phyloP scores from a whole-genome alignment of 2,797 vertebrate species.

The Apodemus agrarius region DNA sequence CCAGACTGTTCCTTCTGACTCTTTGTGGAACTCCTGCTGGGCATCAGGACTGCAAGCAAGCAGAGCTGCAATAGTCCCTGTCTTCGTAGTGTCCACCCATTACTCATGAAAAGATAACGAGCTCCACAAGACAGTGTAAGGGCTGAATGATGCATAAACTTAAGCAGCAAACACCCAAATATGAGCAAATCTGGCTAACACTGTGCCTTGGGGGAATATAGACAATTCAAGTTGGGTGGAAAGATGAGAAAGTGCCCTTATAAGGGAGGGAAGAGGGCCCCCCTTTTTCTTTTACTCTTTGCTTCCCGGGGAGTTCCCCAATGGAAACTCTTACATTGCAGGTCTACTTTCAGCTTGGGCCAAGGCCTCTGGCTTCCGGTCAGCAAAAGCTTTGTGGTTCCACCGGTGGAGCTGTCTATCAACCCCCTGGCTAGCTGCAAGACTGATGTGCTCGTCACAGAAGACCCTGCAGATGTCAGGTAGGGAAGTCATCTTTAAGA shows the following conservation, averaged over 20 bases:
- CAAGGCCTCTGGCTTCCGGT: conserved; percentile 99
- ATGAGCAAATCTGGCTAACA: background rate
- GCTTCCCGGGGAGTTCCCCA: conserved; percentile 80
- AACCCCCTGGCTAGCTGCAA: conserved; percentile 99
- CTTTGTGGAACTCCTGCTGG: background rate
- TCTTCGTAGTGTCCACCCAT: background rate
- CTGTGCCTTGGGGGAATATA: background rate
- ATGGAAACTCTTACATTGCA: conserved; percentile 84
- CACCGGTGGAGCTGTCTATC: conserved; percentile 98
- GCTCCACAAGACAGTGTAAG: background rate
- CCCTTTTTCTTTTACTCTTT: conserved; percentile 64
- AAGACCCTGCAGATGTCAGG: conserved; percentile 99
- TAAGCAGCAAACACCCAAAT: background rate
- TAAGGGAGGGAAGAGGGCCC: conserved; percentile 12
- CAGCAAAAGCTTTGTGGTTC: conserved; percentile 99
- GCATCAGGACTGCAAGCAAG: background rate
- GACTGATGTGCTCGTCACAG: conserved; percentile 97
- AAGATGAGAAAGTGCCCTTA: background rate
- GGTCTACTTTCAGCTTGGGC: conserved; percentile 98
- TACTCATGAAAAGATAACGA: background rate
- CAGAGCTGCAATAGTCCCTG: background rate
- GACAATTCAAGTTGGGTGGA: background rate
- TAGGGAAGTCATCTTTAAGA: conserved; percentile 85
- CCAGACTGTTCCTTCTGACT: background rate
- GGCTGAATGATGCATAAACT: background rate